Conservation (phyloP, 2,888 invertebrate genomes). For the Sycophila texana region DNA sequence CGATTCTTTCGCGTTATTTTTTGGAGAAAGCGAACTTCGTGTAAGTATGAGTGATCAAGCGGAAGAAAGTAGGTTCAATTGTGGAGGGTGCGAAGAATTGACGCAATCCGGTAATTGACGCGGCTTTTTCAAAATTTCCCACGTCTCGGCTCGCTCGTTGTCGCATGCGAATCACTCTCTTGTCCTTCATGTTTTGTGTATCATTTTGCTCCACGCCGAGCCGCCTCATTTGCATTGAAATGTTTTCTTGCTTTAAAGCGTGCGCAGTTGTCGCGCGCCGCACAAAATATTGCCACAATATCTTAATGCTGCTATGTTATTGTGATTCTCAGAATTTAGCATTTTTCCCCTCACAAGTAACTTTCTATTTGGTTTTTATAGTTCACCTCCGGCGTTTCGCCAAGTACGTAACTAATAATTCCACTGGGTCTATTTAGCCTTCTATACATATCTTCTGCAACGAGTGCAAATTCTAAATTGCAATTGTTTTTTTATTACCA, state of each 20-base stretch:
- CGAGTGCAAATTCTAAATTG: no score
- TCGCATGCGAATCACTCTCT: constrained; percentile 40
- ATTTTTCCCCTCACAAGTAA: constrained; percentile 10
- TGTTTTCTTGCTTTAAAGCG: constrained; percentile 51
- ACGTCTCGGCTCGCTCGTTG: constrained; percentile 30
- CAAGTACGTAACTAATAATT: no score
- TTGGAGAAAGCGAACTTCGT: background rate
- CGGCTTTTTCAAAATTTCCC: constrained; percentile 45
- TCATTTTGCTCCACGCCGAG: constrained; percentile 40
- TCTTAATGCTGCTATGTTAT: constrained; percentile 42
- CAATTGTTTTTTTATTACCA: no score
- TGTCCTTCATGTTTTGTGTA: constrained; percentile 26
- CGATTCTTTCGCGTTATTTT: no score
- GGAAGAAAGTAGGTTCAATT: background rate
- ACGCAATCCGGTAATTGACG: background rate
- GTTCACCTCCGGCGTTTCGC: no score
- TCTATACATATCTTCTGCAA: no score
- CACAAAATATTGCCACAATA: constrained; percentile 52
- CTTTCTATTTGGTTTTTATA: background rate
- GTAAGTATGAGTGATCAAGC: constrained; percentile 39
- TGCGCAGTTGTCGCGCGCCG: constrained; percentile 29
- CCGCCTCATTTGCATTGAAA: constrained; percentile 55
- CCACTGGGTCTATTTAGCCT: background rate
- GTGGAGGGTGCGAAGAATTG: background rate
- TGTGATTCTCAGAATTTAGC: constrained; percentile 25